These are phyloP conservation scores for Archivesica marissinica DNA, from an alignment of 1,140 invertebrate species.

Conservation along the genomic window DNA sequence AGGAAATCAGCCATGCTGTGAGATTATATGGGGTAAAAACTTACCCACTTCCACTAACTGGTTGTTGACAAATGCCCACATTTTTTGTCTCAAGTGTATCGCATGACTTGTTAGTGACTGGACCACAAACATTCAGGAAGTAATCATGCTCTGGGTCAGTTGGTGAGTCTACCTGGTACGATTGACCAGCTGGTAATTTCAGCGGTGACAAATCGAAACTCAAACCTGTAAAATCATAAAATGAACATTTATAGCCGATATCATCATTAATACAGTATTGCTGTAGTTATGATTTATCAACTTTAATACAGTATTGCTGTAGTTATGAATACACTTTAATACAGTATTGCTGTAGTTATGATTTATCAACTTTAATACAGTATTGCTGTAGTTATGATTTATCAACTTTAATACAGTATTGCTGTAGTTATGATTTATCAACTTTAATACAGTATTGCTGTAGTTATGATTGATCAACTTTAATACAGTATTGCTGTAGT, in stretches of 20 bases:
- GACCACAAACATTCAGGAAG: slow-evolving; percentile 81
- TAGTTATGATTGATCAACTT: too few species aligned
- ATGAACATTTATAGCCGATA: slow-evolving; percentile 57
- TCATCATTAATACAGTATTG: too few species aligned
- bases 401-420: too few species aligned
- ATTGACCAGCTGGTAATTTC: slow-evolving; percentile 68
- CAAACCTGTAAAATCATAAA: slow-evolving; percentile 69
- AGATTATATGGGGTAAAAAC: not conserved
- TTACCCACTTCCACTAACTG: slow-evolving; percentile 57
- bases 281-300: too few species aligned
- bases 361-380: too few species aligned
- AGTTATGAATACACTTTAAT: too few species aligned
- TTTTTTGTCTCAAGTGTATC: slow-evolving; percentile 52
- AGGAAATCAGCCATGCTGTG: not conserved
- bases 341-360: too few species aligned
- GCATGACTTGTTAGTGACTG: slow-evolving; percentile 72
- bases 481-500: too few species aligned
- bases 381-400: too few species aligned
- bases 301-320: too few species aligned
- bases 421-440: too few species aligned
- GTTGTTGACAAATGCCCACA: slow-evolving; percentile 79
- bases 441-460: too few species aligned
- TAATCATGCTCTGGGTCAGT: slow-evolving; percentile 74
- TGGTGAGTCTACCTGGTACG: slow-evolving; percentile 66
- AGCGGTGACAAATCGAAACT: slow-evolving; percentile 80